phyloP scores from a whole-genome alignment of 2,113 vertebrate genomes.

The Caranx melampygus region DNA sequence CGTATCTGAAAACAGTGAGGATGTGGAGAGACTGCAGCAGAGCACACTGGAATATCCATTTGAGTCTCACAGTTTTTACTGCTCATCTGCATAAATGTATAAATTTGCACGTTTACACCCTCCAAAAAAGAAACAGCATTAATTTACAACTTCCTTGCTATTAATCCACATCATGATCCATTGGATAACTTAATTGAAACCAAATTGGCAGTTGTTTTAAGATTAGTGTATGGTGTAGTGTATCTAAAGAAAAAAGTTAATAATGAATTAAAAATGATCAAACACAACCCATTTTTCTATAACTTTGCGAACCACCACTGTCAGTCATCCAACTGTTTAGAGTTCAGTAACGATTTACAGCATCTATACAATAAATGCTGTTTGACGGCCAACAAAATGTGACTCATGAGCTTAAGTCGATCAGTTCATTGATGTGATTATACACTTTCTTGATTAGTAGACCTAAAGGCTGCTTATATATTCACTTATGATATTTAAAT shows the following conservation, averaged over 20 bases:
- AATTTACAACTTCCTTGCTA: neutral
- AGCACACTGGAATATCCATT: neutral
- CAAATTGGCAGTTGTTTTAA: neutral
- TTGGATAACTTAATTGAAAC: neutral
- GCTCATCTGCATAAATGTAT: neutral
- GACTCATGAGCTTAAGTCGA: no score
- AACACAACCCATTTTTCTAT: no score
- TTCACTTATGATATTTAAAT: no score
- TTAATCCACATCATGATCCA: neutral
- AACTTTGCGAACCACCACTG: neutral
- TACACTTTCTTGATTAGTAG: no score
- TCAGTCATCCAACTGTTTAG: neutral
- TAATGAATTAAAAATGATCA: no score
- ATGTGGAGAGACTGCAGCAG: neutral
- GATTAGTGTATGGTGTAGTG: neutral
- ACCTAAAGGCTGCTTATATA: no score
- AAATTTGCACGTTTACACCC: neutral
- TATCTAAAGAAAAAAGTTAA: no score
- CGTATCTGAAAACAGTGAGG: neutral
- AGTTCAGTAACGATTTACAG: neutral
- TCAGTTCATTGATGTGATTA: no score
- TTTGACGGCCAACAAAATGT: no score
- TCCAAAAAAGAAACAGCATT: neutral
- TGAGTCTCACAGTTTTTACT: neutral
- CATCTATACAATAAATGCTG: no score